A percentile compares a stretch with the other conserved stretches of the same genome.
These are phyloP conservation scores for Drosophila sp. DNA, from an alignment of 1,140 invertebrate genomes.

Conservation along the genomic window DNA sequence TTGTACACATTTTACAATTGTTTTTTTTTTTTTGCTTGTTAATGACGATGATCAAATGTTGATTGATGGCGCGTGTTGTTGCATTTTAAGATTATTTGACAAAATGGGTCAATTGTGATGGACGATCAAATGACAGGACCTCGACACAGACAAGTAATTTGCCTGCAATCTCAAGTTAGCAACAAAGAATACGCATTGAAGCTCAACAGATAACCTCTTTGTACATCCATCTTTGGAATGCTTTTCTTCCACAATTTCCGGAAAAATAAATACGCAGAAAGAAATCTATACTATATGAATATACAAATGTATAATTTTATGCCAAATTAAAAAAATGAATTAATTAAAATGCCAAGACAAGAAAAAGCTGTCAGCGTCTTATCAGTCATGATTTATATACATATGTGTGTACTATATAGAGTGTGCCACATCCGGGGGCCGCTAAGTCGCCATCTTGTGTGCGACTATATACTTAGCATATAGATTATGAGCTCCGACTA, in stretches of 20 bases:
- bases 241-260: not conserved
- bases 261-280: not conserved
- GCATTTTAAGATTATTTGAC: conserved; percentile 31
- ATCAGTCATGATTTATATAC: conserved; percentile 71
- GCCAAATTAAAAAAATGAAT: conserved; percentile 74
- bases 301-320: conserved; percentile 64
- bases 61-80: conserved; percentile 73
- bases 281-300: not conserved
- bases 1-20: conserved; percentile 30
- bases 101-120: conserved; percentile 66
- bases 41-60: conserved; percentile 40
- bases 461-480: conserved; percentile 39
- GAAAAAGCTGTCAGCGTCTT: conserved; percentile 39
- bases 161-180: conserved; percentile 27
- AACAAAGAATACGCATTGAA: conserved; percentile 64
- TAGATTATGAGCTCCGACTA: conserved; percentile 58
- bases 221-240: conserved; percentile 39
- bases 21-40: not conserved
- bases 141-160: not conserved
- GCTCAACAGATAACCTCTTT: conserved; percentile 77
- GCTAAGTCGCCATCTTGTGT: conserved; percentile 59
- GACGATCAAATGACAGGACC: conserved; percentile 42
- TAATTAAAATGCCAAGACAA: conserved; percentile 65
- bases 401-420: conserved; percentile 36
- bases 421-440: conserved; percentile 73